Evolutionary conservation across 2,113 vertebrate species (phyloP), one percentile per base, ranked within the genome.

Genomic region (Chlamydotis undulata): DNA sequence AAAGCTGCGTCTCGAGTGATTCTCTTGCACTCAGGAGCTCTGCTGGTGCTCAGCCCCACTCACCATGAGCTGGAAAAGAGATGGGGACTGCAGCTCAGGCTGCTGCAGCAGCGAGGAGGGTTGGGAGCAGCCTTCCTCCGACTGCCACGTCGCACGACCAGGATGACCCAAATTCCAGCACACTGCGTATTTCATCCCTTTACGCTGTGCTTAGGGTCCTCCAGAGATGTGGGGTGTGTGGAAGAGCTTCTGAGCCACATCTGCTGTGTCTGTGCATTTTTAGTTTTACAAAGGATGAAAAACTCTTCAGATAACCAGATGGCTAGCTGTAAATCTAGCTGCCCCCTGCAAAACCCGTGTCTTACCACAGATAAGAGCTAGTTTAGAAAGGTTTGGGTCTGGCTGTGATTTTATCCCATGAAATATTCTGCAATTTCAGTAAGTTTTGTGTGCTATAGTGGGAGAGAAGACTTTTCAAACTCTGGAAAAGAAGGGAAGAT

Each of bases 111-210:
- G 60, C 22, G 78, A 93, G 45, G 50, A 70, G 50, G n/a, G 26
- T 47, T 31, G 0, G 0, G 5, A 85, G 43, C 56, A 67, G 31
- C 70, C 78, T 79, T 85, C 75, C 56, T 75, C 56, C 3, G 13
- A 6, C 0, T 1, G n/a, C 69, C 4, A 7, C 2, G 2, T 59
- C 16, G 43, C 57, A 10, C 8, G 22, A 45, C 29, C 69, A 75
- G 65, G 6, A 8, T 9, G 21, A 7, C 37, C 60, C 41, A 24
- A 67, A n/a, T 41, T 45, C 24, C 5, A 6, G 15, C 65, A 53
- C 14, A 5, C 18, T 39, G 45, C 0, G 0, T 31, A 16, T 41
- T 64, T 70, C 29, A 26, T 18, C 50, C 37, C 81, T 29, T 39
- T 59, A 21, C 0, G 2, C 47, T 28, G 55, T 65, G 50, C 24